Evolutionary conservation across 2,797 vertebrate genomes (phyloP), one percentile per base, ranked within the genome.

Genomic region (Sebastes itinus): DNA sequence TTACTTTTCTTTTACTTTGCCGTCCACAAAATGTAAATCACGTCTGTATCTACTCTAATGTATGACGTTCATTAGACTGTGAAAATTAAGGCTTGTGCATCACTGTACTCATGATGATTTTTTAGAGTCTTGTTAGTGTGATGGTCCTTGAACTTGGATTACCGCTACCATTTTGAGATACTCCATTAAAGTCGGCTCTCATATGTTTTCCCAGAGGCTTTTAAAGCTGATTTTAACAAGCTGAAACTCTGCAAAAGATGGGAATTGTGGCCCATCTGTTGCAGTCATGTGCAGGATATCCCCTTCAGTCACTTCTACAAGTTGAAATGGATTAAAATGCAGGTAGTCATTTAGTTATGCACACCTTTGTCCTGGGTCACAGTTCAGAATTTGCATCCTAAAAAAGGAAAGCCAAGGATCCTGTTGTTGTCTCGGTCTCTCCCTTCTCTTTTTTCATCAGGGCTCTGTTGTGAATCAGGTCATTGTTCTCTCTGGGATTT

Each of bases 81-180:
- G 49, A 60, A 42, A 62, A 58, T 72, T 49, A 78, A 60, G 20
- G 32, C 67, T 52, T 60, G 55, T 74, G 28, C 69, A 74, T 87
- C 28, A 84, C 81, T 80, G 20, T 32, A 65, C 10, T 42, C 49
- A 32, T 56, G 38, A 81, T 68, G 46, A 59, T 67, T 88, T n/a
- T 84, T 86, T 75, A 56, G 18, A 70, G 65, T 83, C 71, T 75
- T 79, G 35, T 79, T 79, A 77, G 55, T 30, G 61, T 67, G 77
- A 80, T 75, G 74, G 62, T 77, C 62, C 72, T 87, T 80, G 74
- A 81, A 77, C 11, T 68, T 64, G 55, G 61, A 79, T 71, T 52
- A 74, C 55, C 35, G 20, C 32, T 46, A 58, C 55, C 66, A 35
- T 38, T 64, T 64, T 65, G 33, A 85, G 61, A 55, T 71, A 81